Evolutionary conservation across 2,888 invertebrate genomes (phyloP), one percentile per base, ranked within the genome.

Genomic region (Xylocampa areola): DNA sequence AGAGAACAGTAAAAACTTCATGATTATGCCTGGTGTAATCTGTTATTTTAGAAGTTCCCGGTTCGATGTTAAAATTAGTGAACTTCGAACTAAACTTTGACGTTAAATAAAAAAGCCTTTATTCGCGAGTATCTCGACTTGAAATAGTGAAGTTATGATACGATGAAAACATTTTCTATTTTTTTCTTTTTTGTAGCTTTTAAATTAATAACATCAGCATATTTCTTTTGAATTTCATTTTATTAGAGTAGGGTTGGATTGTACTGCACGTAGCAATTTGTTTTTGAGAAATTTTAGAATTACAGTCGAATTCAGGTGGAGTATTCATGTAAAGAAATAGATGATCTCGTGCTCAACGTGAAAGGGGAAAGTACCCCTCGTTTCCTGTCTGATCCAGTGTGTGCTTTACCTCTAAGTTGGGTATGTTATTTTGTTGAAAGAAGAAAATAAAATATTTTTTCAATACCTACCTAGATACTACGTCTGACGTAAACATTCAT

Each of bases 71-170:
- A 58, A 77, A 81, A 77, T 80, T 68, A 77, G 71, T 75, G 72
- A 77, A 80, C 76, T 77, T 77, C 39, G 49, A 66, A 72, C 53
- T 51, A 51, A 80, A 75, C 69, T 76, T 80, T 64, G 58, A 68
- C 51, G 70, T 67, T 66, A 67, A 68, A 69, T 70, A 79, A 72
- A 76, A 69, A 75, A 71, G 69, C 49, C 55, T 78, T 75, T 74
- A 75, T 78, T 73, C 62, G 52, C 61, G 14, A 73, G 65, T 67
- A 73, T 64, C 75, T 77, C 62, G 62, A 61, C 59, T 62, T 63
- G 59, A 60, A 75, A 75, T 73, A 79, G 65, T 76, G 44, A 79
- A 76, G 65, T 78, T 79, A 71, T 73, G 66, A 75, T 77, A 57
- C 45, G 52, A 72, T 72, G 72, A 76, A 81, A 79, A 80, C 66